Evolutionary conservation across 1,140 invertebrate genomes (phyloP), one percentile per base, ranked within the genome.

Genomic region (Drosophila lowei): DNA sequence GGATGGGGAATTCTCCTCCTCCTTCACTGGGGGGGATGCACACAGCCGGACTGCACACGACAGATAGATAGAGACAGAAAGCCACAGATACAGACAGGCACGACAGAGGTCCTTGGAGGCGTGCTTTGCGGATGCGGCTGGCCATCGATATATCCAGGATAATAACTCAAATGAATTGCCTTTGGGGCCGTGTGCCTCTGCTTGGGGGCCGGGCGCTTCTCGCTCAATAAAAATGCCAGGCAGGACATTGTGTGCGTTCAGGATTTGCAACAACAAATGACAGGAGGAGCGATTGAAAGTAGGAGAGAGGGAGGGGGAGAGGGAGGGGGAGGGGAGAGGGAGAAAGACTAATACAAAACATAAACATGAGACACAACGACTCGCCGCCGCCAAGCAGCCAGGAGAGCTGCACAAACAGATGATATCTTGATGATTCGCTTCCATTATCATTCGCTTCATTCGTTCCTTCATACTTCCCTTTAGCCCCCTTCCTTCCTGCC

Each of bases 111-210:
- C 34, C 11, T 38, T 38, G 34, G 34, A 38, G 34, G 34, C 34
- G 1, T 38, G 34, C 52, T 57, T 49, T 41, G 68, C 56, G 66
- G n/a, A 54, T n/a, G n/a, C 8, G 6, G 2, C 13, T 23, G 23
- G 6, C 3, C 4, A 71, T 78, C 77, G 70, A 81, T 72, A 84
- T 67, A 84, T 67, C 63, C 49, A 25, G 61, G 80, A 85, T 86
- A 77, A 85, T 84, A 84, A 85, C 83, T 85, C 72, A 80, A 86
- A 85, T 86, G 80, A 86, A 85, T 85, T 80, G 78, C 54, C 44
- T 34, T 42, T 30, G 66, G 52, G 46, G 16, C 11, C 15, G 16
- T 49, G 57, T 9, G 25, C 25, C 6, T 0, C 47, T 65, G 48
- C 66, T 60, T 61, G 46, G 48, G 23, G 41, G n/a, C 28, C 62